Base-by-base conservation (phyloP, 1,140 invertebrate species). In the Parapsyche elsis region DNA sequence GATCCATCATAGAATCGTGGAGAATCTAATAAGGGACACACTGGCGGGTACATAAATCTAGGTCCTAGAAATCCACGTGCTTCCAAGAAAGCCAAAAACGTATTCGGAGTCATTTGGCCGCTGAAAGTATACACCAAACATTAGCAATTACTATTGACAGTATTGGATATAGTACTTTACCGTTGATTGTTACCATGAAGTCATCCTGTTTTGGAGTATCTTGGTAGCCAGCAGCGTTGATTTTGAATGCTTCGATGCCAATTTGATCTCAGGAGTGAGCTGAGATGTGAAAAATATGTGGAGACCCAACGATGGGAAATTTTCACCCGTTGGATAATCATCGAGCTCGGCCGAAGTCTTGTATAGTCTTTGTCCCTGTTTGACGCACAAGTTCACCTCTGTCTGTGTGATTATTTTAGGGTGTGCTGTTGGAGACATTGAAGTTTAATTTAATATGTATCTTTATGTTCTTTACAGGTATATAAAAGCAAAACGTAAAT, bases 181-280 rank as follows among this genome's bases (percentile, higher is more conserved):
- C 16, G 10, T 2, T 16, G 46, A 38, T 46, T 26, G 1, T 21
- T 81, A 81, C 80, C 80, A 81, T 30, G 59, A 46, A 4, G 71
- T 59, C n/a, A 81, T 81, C 78, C 81, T 83, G 26, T 83, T 83
- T 44, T 81, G 80, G 45, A 83, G 49, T 74, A 83, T 79, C 45
- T 79, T 83, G 7, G 82, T 57, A 16, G 59, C 74, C 1, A 81
- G 23, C n/a, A 83, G 61, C n/a, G 45, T 77, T 44, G 79, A 64
- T 71, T 71, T 81, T 9, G 82, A 81, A 24, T 19, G 26, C 12
- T 67, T 59, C 10, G 46, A 59, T 9, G 77, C 45, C 19, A 71
- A 7, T 59, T 44, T 45, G 0, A 30, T 44, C 26, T 81, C 77
- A 7, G 74, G 59, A 19, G 21, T 5, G 5, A 74, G 10, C 16